Conservation (phyloP, 1,140 invertebrate genomes). For the Littorina saxatilis region DNA sequence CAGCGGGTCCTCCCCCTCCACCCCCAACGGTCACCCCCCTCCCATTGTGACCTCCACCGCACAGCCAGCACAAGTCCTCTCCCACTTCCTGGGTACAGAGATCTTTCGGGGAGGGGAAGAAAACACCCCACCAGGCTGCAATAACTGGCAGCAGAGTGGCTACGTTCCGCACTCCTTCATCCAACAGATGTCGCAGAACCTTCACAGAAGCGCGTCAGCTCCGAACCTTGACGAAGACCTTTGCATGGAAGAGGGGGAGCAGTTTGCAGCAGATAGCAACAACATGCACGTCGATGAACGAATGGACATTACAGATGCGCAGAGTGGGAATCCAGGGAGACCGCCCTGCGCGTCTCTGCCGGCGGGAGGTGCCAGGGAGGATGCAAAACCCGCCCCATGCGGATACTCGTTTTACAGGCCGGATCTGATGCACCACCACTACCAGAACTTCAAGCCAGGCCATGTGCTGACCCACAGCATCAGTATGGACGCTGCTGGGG, state of each 20-base stretch:
- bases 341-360: too few species aligned
- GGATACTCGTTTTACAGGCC: not conserved
- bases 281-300: too few species aligned
- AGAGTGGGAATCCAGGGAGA: too few species aligned
- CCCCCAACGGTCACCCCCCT: not conserved
- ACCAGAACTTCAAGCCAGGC: not conserved
- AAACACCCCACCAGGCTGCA: not conserved
- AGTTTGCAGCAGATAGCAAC: too few species aligned
- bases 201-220: not conserved
- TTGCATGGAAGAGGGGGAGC: not conserved
- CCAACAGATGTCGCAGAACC: not conserved
- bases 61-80: not conserved
- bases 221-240: not conserved
- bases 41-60: not conserved
- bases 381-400: not conserved
- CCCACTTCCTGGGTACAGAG: not conserved
- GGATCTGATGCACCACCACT: not conserved
- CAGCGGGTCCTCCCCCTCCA: not conserved
- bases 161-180: constrained; percentile 25
- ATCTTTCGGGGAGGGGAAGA: not conserved
- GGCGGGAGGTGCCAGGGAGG: too few species aligned
- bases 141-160: not conserved
- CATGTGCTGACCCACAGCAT: not conserved
- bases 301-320: too few species aligned
- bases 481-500: not conserved